Evolutionary conservation across 2,888 invertebrate species (phyloP).

Genomic region (Palloptera scutellata): DNA sequence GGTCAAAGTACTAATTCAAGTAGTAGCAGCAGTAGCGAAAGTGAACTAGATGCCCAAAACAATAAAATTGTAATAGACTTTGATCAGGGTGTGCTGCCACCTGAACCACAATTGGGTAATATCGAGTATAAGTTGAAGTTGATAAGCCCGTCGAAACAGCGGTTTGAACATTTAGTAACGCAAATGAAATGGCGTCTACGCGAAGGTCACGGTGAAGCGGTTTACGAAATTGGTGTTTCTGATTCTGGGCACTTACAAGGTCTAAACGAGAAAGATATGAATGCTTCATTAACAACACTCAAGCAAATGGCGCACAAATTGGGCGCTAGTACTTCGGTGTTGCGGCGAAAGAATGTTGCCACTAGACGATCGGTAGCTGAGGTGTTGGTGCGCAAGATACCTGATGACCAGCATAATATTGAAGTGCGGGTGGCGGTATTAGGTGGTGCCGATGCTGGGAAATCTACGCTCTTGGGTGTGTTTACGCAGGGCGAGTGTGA

Average conservation of each 20-base stretch:
- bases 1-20: slow-evolving; percentile 43
- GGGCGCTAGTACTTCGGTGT: slow-evolving; percentile 80
- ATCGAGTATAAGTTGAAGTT: slow-evolving; percentile 96
- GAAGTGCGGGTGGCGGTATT: slow-evolving; percentile 92
- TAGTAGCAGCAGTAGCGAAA: slow-evolving; percentile 47
- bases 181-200: slow-evolving; percentile 99
- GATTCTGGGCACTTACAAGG: slow-evolving; percentile 90
- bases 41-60: slow-evolving; percentile 44
- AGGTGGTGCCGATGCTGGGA: slow-evolving; percentile 96
- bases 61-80: slow-evolving; percentile 65
- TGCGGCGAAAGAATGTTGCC: slow-evolving; percentile 72
- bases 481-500: slow-evolving; percentile 95
- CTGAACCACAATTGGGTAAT: slow-evolving; percentile 93
- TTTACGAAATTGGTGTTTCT: slow-evolving; percentile 96
- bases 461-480: slow-evolving; percentile 94
- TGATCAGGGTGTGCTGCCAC: slow-evolving; percentile 78
- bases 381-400: slow-evolving; percentile 87
- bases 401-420: slow-evolving; percentile 86
- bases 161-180: slow-evolving; percentile 96
- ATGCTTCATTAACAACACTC: slow-evolving; percentile 85
- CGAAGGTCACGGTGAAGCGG: slow-evolving; percentile 95
- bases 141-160: slow-evolving; percentile 86
- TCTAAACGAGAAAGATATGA: slow-evolving; percentile 82
- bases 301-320: slow-evolving; percentile 88
- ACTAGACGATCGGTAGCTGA: slow-evolving; percentile 78